A percentile compares a stretch with the other conserved stretches of the same genome.
Evolutionary conservation across 1,140 invertebrate species (phyloP).

Genomic region (Microplitis demolitor): DNA sequence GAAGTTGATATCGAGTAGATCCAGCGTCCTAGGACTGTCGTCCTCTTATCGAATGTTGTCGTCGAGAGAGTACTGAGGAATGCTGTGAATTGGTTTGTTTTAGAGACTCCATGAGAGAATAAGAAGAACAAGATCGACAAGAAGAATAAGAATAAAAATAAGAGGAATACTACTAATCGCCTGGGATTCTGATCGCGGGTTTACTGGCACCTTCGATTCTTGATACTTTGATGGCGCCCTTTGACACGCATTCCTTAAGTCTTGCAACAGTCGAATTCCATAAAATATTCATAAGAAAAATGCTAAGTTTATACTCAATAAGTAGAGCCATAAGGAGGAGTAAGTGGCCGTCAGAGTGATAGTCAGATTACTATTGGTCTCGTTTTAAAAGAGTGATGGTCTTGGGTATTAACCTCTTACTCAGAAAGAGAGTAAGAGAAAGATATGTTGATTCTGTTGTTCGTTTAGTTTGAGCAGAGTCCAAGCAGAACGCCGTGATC

Average conservation of each 20-base stretch:
- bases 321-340: background rate
- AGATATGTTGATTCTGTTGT: background rate
- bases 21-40: no score
- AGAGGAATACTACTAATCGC: no score
- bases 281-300: background rate
- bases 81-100: no score
- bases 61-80: no score
- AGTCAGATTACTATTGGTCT: conserved; percentile 20
- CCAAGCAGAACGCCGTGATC: background rate
- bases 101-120: background rate
- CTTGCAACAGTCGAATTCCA: no score
- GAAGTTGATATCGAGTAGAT: no score
- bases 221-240: conserved; percentile 10
- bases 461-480: no score
- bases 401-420: conserved; percentile 1
- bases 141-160: no score
- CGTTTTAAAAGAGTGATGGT: conserved; percentile 23
- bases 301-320: background rate
- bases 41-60: no score
- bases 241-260: conserved; percentile 12
- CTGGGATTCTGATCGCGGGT: conserved; percentile 23
- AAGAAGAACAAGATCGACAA: background rate
- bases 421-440: background rate
- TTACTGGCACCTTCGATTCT: conserved; percentile 23
- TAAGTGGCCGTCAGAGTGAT: conserved; percentile 10